Evolutionary conservation across 2,797 vertebrate genomes (phyloP).

Genomic region (Percopsis omiscomaycus): DNA sequence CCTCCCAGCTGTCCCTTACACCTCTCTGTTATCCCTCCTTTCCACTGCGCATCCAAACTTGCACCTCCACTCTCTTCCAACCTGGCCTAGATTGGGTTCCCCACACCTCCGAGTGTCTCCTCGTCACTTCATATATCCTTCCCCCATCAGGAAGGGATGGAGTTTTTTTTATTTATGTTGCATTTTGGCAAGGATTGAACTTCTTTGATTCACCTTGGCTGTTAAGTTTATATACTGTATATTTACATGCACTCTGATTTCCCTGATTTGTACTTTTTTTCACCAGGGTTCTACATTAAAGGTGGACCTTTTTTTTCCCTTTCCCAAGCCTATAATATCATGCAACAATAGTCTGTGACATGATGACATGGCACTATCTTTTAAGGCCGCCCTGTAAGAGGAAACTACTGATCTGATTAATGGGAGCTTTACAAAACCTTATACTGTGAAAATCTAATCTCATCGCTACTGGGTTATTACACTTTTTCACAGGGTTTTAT

Average conservation of each 20-base stretch:
- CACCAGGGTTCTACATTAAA: background rate
- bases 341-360: background rate
- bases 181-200: no score
- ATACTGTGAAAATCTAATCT: background rate
- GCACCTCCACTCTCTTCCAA: conserved; percentile 47
- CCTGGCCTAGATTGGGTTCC: conserved; percentile 46
- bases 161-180: no score
- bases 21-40: conserved; percentile 30
- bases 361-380: background rate
- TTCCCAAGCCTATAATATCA: background rate
- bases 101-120: conserved; percentile 48
- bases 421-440: conserved; percentile 2
- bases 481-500: no score
- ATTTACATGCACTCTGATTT: no score
- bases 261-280: background rate
- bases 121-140: background rate
- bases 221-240: no score
- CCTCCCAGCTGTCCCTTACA: conserved; percentile 55
- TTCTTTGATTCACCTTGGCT: no score
- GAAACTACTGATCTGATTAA: background rate
- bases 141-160: background rate
- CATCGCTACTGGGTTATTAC: background rate
- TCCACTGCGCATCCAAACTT: conserved; percentile 28
- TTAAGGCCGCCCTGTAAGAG: conserved; percentile 1
- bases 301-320: background rate